Conservation (phyloP, 2,888 invertebrate genomes). For the Pharmacophagus antenor region DNA sequence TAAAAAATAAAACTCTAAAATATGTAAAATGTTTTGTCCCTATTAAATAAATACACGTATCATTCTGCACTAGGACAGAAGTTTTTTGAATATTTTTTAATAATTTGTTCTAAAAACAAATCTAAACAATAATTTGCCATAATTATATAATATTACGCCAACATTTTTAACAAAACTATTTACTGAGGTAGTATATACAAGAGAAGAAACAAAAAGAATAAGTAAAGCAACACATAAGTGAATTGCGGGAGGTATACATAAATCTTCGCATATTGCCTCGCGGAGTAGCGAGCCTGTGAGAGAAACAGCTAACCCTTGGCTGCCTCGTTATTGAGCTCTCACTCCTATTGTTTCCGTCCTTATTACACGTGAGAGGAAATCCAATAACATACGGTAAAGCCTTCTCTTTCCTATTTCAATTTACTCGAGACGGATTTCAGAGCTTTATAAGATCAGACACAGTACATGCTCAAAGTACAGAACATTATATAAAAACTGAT, state of each 20-base stretch:
- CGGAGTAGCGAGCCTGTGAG: constrained; percentile 66
- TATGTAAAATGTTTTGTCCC: too few relatives aligned
- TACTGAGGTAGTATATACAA: constrained; percentile 36
- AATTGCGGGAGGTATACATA: constrained; percentile 61
- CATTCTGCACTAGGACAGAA: too few relatives aligned
- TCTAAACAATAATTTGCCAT: background rate
- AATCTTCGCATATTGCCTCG: constrained; percentile 77
- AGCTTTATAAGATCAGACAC: constrained; percentile 65
- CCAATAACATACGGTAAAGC: constrained; percentile 41
- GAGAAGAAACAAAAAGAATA: constrained; percentile 57
- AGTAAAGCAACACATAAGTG: constrained; percentile 62
- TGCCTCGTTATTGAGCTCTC: constrained; percentile 81
- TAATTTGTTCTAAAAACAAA: background rate
- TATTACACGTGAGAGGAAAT: constrained; percentile 45
- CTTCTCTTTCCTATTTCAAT: constrained; percentile 78
- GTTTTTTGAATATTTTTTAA: too few relatives aligned
- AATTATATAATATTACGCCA: background rate
- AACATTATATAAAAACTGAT: constrained; percentile 15
- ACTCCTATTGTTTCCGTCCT: constrained; percentile 61
- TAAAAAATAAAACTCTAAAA: too few relatives aligned
- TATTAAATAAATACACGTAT: too few relatives aligned
- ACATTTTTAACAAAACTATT: constrained; percentile 1
- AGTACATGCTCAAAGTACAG: constrained; percentile 41
- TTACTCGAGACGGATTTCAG: constrained; percentile 80
- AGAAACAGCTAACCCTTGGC: constrained; percentile 81